These are phyloP conservation scores for Tretioscincus oriximinensis DNA, from an alignment of 2,113 vertebrate genomes.

Conservation along the genomic window DNA sequence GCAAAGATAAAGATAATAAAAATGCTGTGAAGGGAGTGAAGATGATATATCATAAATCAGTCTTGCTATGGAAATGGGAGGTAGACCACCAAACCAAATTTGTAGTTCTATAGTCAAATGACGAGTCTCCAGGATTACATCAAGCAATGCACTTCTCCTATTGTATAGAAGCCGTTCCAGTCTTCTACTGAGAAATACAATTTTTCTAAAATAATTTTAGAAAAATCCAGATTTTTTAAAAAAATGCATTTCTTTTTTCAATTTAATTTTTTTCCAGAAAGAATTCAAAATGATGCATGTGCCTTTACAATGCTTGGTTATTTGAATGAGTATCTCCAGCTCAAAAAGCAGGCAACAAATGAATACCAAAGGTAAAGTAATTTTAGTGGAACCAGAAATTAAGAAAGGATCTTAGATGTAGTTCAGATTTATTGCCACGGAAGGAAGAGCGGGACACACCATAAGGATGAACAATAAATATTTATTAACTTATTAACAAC, in stretches of 20 bases:
- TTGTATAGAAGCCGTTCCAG: too few species aligned
- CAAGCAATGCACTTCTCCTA: too few species aligned
- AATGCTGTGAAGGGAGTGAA: too few species aligned
- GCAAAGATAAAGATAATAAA: too few species aligned
- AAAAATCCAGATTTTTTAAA: background rate
- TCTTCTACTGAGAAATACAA: background rate
- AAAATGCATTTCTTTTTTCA: background rate
- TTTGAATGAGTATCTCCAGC: conserved; percentile 86
- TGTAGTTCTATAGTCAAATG: too few species aligned
- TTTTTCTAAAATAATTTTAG: background rate
- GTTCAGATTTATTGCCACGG: background rate
- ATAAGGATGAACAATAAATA: too few species aligned
- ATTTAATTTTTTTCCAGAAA: conserved; percentile 73
- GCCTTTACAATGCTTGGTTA: conserved; percentile 96
- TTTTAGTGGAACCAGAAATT: background rate
- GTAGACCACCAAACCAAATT: too few species aligned
- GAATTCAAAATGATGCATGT: conserved; percentile 84
- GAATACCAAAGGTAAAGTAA: conserved; percentile 84
- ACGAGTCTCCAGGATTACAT: too few species aligned
- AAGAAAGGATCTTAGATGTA: background rate
- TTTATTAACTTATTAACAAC: too few species aligned
- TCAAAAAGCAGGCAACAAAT: conserved; percentile 84
- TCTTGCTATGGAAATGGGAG: too few species aligned
- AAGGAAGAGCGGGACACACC: too few species aligned
- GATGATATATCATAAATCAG: too few species aligned